A percentile compares a stretch with the other conserved stretches of the same genome.
These are phyloP conservation scores for Gisinianus flammeolus DNA, from an alignment of 2,888 invertebrate genomes.

Conservation along the genomic window DNA sequence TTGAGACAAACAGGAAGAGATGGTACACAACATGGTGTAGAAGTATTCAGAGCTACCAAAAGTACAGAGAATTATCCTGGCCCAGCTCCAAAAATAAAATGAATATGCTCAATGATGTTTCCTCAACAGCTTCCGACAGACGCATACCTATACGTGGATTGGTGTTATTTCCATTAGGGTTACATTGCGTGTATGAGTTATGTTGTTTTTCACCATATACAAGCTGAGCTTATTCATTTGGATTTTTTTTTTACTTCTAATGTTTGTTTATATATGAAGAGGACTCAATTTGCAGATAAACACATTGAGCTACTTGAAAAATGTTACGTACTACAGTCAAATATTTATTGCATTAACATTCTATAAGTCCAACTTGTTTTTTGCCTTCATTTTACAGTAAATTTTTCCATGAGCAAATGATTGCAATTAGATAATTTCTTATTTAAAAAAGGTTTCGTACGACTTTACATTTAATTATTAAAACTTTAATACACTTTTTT, in stretches of 20 bases:
- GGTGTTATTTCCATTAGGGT: no score
- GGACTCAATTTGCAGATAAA: neutral
- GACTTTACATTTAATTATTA: neutral
- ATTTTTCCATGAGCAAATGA: no score
- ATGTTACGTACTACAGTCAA: no score
- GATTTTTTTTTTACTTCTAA: neutral
- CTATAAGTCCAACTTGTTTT: neutral
- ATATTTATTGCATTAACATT: neutral
- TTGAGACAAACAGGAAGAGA: constrained; percentile 1
- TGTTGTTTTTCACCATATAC: no score
- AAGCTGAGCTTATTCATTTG: neutral
- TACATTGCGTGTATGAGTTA: neutral
- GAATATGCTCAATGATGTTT: constrained; percentile 4
- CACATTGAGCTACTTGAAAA: neutral
- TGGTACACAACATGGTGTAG: neutral
- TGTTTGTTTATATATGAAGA: neutral
- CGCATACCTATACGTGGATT: neutral
- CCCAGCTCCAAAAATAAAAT: neutral
- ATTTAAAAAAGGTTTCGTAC: no score
- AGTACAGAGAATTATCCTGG: neutral
- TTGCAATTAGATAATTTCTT: no score
- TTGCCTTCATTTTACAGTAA: no score
- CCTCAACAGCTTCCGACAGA: constrained; percentile 15
- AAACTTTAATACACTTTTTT: no score
- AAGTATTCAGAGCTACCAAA: constrained; percentile 14